phyloP scores from a whole-genome alignment of 2,797 vertebrate genomes.

The Aphelocoma californica region DNA sequence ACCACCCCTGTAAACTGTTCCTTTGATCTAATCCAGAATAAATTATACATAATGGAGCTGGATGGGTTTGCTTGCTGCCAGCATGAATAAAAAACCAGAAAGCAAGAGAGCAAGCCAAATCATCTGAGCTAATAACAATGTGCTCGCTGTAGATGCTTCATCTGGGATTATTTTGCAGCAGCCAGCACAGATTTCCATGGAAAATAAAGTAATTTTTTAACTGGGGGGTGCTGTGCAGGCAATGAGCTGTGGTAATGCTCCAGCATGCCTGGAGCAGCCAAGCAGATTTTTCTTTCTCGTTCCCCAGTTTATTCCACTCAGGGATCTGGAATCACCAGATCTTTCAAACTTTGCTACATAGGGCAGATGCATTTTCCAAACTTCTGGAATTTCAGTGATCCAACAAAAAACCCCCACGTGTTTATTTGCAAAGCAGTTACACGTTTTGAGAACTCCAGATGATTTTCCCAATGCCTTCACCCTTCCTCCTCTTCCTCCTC shows the following conservation, averaged over 20 bases:
- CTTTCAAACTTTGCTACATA: background rate
- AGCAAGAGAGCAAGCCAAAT: background rate
- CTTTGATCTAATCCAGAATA: slow-evolving; percentile 53
- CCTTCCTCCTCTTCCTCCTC: background rate
- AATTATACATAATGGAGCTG: slow-evolving; percentile 31
- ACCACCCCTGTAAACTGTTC: slow-evolving; percentile 30
- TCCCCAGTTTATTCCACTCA: background rate
- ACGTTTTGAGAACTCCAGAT: background rate
- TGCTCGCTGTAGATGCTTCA: background rate
- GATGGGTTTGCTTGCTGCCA: slow-evolving; percentile 15
- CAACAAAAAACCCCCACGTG: fast-evolving
- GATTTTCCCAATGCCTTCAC: background rate
- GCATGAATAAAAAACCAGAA: slow-evolving; percentile 32
- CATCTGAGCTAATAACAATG: background rate
- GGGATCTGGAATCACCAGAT: background rate
- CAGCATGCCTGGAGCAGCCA: background rate
- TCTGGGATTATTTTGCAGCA: background rate
- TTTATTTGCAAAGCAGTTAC: background rate
- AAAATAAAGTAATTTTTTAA: background rate
- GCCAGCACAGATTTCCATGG: slow-evolving; percentile 4
- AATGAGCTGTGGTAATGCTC: background rate
- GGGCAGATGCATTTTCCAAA: background rate
- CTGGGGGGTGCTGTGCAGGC: background rate
- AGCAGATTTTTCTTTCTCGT: background rate
- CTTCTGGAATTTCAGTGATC: background rate